Conservation (phyloP, 2,888 invertebrate species). For the Eutolmus rufibarbis region DNA sequence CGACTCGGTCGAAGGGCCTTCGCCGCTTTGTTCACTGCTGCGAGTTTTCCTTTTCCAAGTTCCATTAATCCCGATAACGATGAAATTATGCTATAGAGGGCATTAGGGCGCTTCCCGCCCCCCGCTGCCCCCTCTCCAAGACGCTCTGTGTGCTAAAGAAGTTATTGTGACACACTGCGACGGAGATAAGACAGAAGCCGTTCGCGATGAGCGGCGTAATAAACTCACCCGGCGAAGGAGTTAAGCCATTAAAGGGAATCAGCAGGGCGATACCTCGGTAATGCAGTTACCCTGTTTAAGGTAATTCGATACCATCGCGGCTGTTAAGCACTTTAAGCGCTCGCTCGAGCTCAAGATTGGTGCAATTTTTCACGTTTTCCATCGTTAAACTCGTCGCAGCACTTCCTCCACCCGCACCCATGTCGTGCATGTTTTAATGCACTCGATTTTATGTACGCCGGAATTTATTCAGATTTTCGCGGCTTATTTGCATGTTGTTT, state of each 20-base stretch:
- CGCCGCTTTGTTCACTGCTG: neutral
- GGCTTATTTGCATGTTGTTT: neutral
- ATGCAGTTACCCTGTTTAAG: slow-evolving; percentile 12
- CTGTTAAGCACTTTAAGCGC: slow-evolving; percentile 19
- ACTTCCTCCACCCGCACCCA: neutral
- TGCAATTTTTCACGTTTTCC: neutral
- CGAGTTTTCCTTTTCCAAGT: neutral
- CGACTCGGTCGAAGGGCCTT: neutral
- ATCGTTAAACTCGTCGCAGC: neutral
- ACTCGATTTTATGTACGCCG: neutral
- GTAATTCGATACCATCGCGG: slow-evolving; percentile 37
- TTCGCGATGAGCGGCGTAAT: slow-evolving; percentile 9
- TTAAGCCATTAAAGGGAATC: slow-evolving; percentile 4
- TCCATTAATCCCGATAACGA: slow-evolving; percentile 47
- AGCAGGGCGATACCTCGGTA: neutral
- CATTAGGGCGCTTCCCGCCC: neutral
- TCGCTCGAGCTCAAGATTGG: neutral
- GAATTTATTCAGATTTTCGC: neutral
- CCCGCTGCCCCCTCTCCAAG: neutral
- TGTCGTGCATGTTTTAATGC: neutral
- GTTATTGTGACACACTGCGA: slow-evolving; percentile 12
- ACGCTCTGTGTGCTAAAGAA: neutral
- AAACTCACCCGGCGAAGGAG: slow-evolving; percentile 13
- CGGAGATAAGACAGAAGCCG: neutral
- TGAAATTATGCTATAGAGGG: slow-evolving; percentile 40